A percentile compares a stretch with the other conserved stretches of the same genome.
Conservation (phyloP, 64 coral and sea anemone genomes). For the Cladopsammia gracilis region DNA sequence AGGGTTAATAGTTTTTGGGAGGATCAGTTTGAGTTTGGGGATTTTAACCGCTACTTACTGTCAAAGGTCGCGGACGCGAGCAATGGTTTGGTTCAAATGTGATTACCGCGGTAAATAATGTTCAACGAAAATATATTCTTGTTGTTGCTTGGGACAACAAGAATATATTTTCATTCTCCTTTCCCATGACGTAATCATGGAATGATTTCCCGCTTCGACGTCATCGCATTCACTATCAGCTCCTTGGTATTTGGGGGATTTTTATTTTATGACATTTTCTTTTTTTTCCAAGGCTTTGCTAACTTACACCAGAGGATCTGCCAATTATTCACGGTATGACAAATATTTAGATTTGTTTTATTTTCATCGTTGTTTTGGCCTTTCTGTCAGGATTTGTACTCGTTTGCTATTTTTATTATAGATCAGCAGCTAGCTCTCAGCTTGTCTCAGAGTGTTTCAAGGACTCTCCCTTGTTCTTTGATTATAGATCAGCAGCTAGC, state of each 20-base stretch:
- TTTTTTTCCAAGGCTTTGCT: conserved; percentile 3
- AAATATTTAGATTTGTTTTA: neutral
- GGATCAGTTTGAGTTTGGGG: no score
- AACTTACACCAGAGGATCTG: neutral
- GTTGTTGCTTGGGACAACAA: no score
- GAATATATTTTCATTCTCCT: no score
- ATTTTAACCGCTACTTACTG: no score
- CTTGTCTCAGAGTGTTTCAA: neutral
- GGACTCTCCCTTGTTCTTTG: conserved; percentile 16
- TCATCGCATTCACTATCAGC: neutral
- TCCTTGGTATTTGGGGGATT: neutral
- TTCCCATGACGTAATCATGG: no score
- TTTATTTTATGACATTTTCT: neutral
- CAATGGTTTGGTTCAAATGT: no score
- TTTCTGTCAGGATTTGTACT: neutral
- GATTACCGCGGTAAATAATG: no score
- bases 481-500: neutral
- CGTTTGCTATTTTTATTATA: neutral
- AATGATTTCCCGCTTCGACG: no score
- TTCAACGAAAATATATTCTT: no score
- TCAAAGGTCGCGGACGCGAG: no score
- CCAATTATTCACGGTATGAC: neutral
- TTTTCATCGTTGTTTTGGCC: neutral
- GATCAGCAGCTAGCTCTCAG: neutral
- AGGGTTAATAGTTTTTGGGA: no score